These are phyloP conservation scores for Aurelia sp. DNA, from an alignment of 30 jellyfish, hydroid and myxozoan species.

Conservation along the genomic window DNA sequence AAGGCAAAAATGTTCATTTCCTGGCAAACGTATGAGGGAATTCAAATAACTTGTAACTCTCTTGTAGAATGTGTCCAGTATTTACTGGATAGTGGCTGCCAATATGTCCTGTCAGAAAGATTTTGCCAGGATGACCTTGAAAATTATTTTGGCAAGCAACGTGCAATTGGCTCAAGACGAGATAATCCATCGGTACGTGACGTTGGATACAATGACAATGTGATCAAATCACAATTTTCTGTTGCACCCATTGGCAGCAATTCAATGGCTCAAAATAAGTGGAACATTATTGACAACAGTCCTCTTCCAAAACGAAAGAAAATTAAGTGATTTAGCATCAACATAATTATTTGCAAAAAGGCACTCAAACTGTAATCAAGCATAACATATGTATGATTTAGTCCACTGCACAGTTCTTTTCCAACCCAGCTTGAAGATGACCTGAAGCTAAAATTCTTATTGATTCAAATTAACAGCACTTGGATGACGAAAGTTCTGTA, in stretches of 20 bases:
- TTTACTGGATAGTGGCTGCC: constrained; percentile 39
- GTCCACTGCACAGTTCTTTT: no score
- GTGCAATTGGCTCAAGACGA: constrained; percentile 57
- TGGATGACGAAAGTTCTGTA: no score
- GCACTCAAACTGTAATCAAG: no score
- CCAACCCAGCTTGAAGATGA: no score
- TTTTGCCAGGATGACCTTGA: constrained; percentile 66
- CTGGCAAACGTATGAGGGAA: constrained; percentile 71
- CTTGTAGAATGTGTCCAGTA: constrained; percentile 33
- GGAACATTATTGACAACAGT: background rate
- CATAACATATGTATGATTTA: no score
- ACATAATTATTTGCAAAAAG: no score
- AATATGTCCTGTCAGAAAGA: constrained; percentile 37
- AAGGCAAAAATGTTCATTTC: constrained; percentile 70
- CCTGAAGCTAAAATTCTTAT: no score
- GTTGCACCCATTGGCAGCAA: constrained; percentile 22
- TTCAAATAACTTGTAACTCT: constrained; percentile 48
- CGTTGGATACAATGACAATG: constrained; percentile 59
- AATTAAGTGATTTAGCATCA: background rate
- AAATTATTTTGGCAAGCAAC: constrained; percentile 40
- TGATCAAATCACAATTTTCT: constrained; percentile 2
- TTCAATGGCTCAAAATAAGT: background rate
- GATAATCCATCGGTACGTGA: constrained; percentile 60
- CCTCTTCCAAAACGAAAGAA: constrained; percentile 7
- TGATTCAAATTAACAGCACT: no score